A percentile compares a stretch with the other conserved stretches of the same genome.
Conservation (phyloP, 2,113 vertebrate genomes). For the Rhodinocichla rosea region DNA sequence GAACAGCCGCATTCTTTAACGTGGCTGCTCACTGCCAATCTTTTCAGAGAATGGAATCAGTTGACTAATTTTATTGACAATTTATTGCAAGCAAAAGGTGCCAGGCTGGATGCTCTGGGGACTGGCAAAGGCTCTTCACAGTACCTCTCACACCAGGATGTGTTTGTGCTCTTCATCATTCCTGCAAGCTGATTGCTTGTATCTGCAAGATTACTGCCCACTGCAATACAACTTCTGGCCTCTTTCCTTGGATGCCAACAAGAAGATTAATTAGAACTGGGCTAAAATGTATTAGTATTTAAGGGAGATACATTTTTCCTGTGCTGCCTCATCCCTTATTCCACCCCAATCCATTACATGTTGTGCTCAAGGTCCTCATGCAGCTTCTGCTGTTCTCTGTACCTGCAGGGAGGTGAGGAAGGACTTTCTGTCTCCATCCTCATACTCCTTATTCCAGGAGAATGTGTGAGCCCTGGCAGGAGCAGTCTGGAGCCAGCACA, state of each 20-base stretch:
- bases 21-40: background rate
- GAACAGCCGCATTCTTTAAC: background rate
- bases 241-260: background rate
- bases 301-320: background rate
- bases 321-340: background rate
- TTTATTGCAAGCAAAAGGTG: background rate
- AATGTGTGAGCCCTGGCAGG: background rate
- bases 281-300: background rate
- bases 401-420: background rate
- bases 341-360: background rate
- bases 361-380: background rate
- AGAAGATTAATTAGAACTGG: constrained; percentile 7
- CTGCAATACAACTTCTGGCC: background rate
- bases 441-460: background rate
- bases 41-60: background rate
- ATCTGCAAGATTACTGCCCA: background rate
- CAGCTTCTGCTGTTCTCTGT: background rate
- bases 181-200: background rate
- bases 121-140: background rate
- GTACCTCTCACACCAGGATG: background rate
- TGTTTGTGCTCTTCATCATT: background rate
- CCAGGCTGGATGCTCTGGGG: background rate
- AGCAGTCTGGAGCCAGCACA: background rate
- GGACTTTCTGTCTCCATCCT: background rate
- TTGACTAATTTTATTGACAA: background rate